Evolutionary conservation across 2,113 vertebrate genomes (phyloP).

Genomic region (Solea solea): DNA sequence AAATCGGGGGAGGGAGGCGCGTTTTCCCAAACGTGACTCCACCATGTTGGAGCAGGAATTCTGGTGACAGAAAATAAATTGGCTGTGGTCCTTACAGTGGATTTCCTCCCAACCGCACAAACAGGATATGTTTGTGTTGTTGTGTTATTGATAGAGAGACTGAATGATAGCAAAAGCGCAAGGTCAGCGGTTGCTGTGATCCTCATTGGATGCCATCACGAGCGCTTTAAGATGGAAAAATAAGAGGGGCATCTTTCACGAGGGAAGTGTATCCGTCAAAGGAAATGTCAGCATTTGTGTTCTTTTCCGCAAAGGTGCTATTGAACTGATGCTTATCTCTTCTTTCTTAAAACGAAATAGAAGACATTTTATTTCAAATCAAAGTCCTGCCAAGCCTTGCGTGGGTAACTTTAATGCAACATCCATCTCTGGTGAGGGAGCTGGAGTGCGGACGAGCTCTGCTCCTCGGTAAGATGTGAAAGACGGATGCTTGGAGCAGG

Average conservation of each 20-base stretch:
- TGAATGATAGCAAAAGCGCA: not conserved
- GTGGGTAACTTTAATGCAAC: conserved; percentile 58
- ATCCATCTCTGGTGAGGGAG: conserved; percentile 42
- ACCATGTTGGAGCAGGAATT: conserved; percentile 6
- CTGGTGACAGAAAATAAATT: conserved; percentile 19
- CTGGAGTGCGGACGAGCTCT: conserved; percentile 29
- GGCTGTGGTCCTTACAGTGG: conserved; percentile 21
- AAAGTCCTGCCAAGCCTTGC: conserved; percentile 42
- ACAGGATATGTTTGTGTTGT: not conserved
- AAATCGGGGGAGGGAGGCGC: conserved; percentile 12
- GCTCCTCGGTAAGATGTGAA: conserved; percentile 52
- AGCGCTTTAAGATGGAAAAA: not conserved
- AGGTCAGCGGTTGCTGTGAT: conserved; percentile 8
- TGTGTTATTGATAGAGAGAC: conserved; percentile 2
- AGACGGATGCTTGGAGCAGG: conserved; percentile 54
- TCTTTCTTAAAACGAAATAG: not conserved
- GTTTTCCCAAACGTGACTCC: conserved; percentile 19
- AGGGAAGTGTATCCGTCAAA: not conserved
- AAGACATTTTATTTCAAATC: conserved; percentile 52
- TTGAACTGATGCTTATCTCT: conserved; percentile 22
- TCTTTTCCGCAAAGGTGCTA: not conserved
- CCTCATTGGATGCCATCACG: conserved; percentile 2
- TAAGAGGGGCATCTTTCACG: conserved; percentile 15
- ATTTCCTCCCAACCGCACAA: conserved; percentile 14
- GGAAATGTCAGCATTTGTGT: conserved; percentile 10